Evolutionary conservation across 92 coral and sea anemone genomes (phyloP).

Genomic region (Epizoanthus illoricatus): DNA sequence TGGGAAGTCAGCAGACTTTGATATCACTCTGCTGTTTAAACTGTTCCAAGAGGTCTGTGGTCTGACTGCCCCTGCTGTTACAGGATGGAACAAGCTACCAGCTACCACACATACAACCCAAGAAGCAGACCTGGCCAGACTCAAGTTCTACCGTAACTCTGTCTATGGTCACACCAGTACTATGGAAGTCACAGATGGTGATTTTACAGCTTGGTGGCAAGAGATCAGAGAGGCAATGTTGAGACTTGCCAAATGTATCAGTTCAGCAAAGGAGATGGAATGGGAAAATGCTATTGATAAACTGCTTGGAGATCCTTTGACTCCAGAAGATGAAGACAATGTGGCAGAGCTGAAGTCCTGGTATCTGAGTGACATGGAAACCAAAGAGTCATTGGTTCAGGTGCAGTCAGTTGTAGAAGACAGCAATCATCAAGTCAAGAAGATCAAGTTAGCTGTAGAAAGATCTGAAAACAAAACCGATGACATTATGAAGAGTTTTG

Average conservation of each 20-base stretch:
- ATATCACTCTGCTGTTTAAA: conserved; percentile 37
- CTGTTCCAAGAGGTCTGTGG: conserved; percentile 38
- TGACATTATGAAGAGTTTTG: not conserved
- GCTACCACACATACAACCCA: not conserved
- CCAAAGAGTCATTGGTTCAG: conserved; percentile 24
- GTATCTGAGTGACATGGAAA: conserved; percentile 55
- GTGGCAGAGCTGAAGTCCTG: conserved; percentile 47
- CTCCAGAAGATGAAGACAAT: conserved; percentile 41
- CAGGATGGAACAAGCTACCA: conserved; percentile 55
- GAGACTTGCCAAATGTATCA: conserved; percentile 43
- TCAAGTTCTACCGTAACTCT: conserved; percentile 52
- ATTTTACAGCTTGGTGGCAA: conserved; percentile 48
- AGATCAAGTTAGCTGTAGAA: not conserved
- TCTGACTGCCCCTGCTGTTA: conserved; percentile 27
- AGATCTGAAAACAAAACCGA: not conserved
- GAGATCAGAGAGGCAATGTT: conserved; percentile 47
- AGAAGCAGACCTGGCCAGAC: conserved; percentile 52
- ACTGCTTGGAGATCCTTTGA: conserved; percentile 40
- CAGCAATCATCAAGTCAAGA: not conserved
- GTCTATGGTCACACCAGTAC: conserved; percentile 46
- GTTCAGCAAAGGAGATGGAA: conserved; percentile 25
- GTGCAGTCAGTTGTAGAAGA: conserved; percentile 20
- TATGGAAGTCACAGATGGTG: conserved; percentile 48
- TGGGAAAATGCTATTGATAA: conserved; percentile 42
- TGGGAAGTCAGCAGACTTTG: conserved; percentile 50